These are phyloP conservation scores for Saguinus imperator DNA, from an alignment of 2,113 vertebrate species.

Conservation along the genomic window DNA sequence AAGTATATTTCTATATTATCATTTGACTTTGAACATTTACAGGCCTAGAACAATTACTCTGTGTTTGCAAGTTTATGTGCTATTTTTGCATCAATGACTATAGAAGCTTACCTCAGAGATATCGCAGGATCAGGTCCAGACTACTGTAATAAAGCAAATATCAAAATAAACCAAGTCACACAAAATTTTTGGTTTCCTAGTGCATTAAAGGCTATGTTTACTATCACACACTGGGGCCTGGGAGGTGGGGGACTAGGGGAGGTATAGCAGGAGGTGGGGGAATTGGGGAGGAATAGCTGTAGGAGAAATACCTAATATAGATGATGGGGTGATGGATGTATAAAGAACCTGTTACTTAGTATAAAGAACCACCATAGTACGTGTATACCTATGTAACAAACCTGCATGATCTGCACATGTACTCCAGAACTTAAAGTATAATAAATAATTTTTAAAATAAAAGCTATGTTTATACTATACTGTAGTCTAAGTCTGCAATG, in stretches of 20 bases:
- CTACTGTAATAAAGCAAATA: background rate
- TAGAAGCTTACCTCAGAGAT: background rate
- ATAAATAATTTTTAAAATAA: background rate
- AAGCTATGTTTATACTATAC: background rate
- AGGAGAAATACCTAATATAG: too few relatives aligned
- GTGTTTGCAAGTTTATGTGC: background rate
- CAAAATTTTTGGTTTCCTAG: background rate
- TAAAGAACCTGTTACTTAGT: too few relatives aligned
- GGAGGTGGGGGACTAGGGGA: too few relatives aligned
- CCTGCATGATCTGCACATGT: too few relatives aligned
- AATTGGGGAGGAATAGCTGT: too few relatives aligned
- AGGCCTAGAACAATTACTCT: background rate
- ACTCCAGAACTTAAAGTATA: too few relatives aligned
- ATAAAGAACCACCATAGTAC: too few relatives aligned
- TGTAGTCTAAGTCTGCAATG: background rate
- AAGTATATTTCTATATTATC: background rate
- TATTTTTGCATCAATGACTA: constrained; percentile 10
- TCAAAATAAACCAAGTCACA: background rate
- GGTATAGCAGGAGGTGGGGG: too few relatives aligned
- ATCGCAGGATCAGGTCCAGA: background rate
- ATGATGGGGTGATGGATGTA: too few relatives aligned
- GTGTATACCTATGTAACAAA: too few relatives aligned
- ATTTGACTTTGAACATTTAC: background rate
- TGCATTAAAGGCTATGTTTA: background rate
- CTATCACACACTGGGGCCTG: too few relatives aligned